A percentile compares a stretch with the other conserved stretches of the same genome.
phyloP scores from a whole-genome alignment of 2,113 vertebrate genomes.

The Pongo pygmaeus region DNA sequence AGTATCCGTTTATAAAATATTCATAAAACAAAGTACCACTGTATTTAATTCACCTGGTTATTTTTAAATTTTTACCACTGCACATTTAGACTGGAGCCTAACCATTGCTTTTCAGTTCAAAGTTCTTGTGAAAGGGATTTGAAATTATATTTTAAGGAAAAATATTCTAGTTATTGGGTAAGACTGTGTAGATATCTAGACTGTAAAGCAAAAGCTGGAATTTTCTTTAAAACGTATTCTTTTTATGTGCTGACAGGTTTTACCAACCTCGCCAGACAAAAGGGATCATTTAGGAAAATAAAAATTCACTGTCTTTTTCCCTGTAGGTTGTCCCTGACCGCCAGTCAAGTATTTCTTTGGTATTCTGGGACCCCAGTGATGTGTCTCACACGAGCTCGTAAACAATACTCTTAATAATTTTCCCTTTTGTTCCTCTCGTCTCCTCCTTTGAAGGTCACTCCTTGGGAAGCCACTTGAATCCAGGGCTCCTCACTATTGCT shows the following conservation, averaged over 20 bases:
- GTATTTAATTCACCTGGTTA: not conserved
- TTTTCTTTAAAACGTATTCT: not conserved
- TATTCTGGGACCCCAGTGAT: not conserved
- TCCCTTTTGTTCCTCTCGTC: not conserved
- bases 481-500: not conserved
- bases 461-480: not conserved
- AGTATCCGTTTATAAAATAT: not conserved
- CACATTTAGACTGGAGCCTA: slow-evolving; percentile 8
- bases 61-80: not conserved
- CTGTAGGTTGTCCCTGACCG: not conserved
- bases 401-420: not conserved
- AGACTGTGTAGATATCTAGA: not conserved
- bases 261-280: not conserved
- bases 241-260: not conserved
- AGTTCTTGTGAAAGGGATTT: not conserved
- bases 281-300: not conserved
- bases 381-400: not conserved
- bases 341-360: not conserved
- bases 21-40: not conserved
- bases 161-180: not conserved
- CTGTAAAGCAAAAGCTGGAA: slow-evolving; percentile 19
- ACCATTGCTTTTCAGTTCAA: not conserved
- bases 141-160: not conserved
- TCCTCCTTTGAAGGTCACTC: not conserved
- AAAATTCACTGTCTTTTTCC: not conserved